Evolutionary conservation across 2,113 vertebrate species (phyloP), one percentile per base, ranked within the genome.

Genomic region (Phycodurus eques): DNA sequence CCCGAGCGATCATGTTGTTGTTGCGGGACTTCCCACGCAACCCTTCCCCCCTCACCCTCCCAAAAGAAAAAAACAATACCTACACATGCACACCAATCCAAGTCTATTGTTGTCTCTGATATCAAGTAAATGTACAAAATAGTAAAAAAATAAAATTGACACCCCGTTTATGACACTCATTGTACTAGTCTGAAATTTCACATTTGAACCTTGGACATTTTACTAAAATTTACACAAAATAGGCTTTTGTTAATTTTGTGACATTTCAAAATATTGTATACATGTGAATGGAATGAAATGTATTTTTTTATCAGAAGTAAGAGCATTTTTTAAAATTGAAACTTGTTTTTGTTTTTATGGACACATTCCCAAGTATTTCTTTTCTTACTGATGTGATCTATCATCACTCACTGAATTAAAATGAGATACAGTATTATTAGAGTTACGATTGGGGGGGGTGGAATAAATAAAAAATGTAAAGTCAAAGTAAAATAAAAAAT

Each of bases 11-110:
- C 80, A 70, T 75, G 73, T 69, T 65, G 66, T 69, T 19, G 67
- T 72, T 62, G 43, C 20, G 31, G 85, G 87, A 89, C 85, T 85
- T 89, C 87, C 83, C 88, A 88, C 86, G 67, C 53, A 80, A 80
- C 19, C 9, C 59, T 22, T 10, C 22, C 22, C 20, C 56, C n/a
- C 56, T 10, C 22, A 0, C 70, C 75, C 35, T 39, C 35, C 35
- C 20, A 54, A 54, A 54, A 53, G 6, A n/a, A n/a, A 64, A 42
- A 77, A 49, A 77, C 17, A 35, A 47, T 4, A 47, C 3, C 1
- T 22, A 49, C 39, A 19, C n/a, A 51, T 69, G 65, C 70, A 64
- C 5, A 42, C 71, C 27, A 74, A 75, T 70, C 65, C 78, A 88
- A 85, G 85, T 88, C 78, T 69, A 64, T 2, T 54, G 8, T n/a